phyloP scores from a whole-genome alignment of 2,113 vertebrate species.

The Antigone vipio region DNA sequence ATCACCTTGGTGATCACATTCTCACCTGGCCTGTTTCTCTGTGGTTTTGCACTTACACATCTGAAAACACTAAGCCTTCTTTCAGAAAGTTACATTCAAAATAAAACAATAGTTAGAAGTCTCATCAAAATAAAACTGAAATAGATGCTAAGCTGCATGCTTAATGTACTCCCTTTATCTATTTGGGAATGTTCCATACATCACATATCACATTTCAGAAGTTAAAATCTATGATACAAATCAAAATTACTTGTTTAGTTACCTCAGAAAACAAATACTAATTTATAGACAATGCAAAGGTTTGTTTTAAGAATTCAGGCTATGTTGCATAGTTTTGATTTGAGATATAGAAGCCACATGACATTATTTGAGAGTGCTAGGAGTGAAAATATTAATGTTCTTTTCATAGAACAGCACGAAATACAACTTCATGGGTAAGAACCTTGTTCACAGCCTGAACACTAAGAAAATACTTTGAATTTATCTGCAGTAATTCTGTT shows the following conservation, averaged over 20 bases:
- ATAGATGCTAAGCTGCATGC: background rate
- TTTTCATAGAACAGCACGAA: background rate
- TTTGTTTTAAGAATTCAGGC: background rate
- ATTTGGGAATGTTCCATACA: background rate
- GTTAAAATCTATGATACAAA: background rate
- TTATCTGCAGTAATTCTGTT: background rate
- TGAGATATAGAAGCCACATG: background rate
- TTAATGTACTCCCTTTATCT: background rate
- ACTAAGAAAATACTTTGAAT: background rate
- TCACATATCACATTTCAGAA: background rate
- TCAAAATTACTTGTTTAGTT: background rate
- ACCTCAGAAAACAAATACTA: background rate
- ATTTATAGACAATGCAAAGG: background rate
- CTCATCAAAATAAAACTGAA: background rate
- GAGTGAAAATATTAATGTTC: background rate
- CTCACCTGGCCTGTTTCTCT: background rate
- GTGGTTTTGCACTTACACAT: background rate
- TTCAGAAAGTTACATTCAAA: background rate
- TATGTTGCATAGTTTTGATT: background rate
- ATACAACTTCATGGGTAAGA: background rate
- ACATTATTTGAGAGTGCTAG: background rate
- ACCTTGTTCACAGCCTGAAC: background rate
- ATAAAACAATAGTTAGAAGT: background rate
- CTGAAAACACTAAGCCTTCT: background rate
- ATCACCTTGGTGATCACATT: background rate